Conservation (phyloP, 2,888 invertebrate species). For the Ganaspis brasiliensis region DNA sequence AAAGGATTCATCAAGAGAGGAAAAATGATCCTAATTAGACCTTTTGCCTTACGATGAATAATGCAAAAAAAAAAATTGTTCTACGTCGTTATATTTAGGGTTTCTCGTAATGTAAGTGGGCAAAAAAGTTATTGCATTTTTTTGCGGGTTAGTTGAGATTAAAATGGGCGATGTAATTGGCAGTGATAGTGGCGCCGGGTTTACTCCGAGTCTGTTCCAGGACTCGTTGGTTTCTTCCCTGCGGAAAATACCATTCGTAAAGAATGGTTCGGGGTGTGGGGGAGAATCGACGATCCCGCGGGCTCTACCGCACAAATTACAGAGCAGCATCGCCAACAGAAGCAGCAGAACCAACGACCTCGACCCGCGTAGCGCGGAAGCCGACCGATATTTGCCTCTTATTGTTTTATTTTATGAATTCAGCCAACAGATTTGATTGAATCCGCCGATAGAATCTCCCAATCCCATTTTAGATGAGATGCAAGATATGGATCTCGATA, state of each 20-base stretch:
- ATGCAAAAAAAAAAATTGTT: constrained; percentile 4
- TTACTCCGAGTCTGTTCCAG: constrained; percentile 25
- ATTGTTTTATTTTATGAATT: constrained; percentile 38
- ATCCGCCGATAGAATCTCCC: constrained; percentile 32
- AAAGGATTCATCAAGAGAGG: neutral
- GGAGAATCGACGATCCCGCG: constrained; percentile 66
- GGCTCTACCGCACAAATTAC: constrained; percentile 77
- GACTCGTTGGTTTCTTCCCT: constrained; percentile 19
- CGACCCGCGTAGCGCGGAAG: constrained; percentile 58
- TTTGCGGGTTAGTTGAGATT: constrained; percentile 69
- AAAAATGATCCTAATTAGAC: neutral
- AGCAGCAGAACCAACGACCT: constrained; percentile 46
- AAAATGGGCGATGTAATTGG: constrained; percentile 71
- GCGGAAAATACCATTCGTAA: constrained; percentile 39
- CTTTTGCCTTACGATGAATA: neutral
- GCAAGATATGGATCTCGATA: constrained; percentile 5
- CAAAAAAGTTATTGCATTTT: constrained; percentile 64
- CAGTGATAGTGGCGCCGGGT: constrained; percentile 63
- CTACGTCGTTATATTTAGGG: constrained; percentile 17
- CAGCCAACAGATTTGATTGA: constrained; percentile 37
- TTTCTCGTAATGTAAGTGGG: constrained; percentile 23
- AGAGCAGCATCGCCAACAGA: constrained; percentile 66
- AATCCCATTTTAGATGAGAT: constrained; percentile 39
- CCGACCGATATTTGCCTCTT: constrained; percentile 43
- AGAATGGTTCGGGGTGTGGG: constrained; percentile 32